Conservation (phyloP, 2,797 vertebrate species). For the Myiothlypis chrysogaster region DNA sequence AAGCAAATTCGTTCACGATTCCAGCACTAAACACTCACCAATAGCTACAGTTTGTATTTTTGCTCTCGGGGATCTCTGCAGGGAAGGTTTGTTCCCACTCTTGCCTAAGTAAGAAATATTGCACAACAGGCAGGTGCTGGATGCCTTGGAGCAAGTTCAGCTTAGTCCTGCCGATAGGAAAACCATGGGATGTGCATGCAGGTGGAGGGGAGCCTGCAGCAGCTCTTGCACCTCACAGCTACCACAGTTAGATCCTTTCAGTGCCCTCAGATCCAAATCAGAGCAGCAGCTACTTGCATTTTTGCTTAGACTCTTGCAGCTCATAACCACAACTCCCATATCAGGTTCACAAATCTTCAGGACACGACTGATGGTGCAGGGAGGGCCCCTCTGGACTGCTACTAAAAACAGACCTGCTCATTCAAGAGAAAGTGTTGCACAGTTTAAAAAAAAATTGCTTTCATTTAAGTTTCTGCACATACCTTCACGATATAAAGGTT, state of each 20-base stretch:
- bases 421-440: background rate
- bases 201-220: background rate
- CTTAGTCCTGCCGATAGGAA: background rate
- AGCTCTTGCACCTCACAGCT: background rate
- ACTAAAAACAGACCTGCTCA: background rate
- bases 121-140: slow-evolving; percentile 1
- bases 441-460: background rate
- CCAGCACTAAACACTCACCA: background rate
- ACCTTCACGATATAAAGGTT: background rate
- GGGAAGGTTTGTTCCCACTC: background rate
- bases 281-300: background rate
- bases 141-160: background rate
- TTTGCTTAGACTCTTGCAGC: background rate
- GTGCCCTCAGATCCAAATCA: background rate
- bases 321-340: background rate
- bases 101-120: background rate
- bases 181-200: background rate
- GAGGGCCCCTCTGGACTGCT: background rate
- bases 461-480: background rate
- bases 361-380: too few species aligned
- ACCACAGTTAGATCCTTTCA: background rate
- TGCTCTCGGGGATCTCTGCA: background rate
- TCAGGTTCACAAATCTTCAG: background rate
- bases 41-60: background rate
- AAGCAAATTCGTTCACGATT: fast-evolving